These are phyloP conservation scores for Pachypanchax playfairii DNA, from an alignment of 2,113 vertebrate species.

Conservation along the genomic window DNA sequence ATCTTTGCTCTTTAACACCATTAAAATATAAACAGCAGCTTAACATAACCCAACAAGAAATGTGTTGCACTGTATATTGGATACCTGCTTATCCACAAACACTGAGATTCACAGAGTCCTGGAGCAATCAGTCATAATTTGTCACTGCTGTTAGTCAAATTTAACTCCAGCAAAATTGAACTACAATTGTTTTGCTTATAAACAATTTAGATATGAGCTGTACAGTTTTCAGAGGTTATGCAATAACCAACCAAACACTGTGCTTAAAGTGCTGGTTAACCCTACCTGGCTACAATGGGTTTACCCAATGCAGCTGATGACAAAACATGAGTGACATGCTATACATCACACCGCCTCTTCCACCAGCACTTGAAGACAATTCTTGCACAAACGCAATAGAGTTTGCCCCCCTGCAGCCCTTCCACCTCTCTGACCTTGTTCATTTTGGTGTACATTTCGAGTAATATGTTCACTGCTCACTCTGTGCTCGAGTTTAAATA, in stretches of 20 bases:
- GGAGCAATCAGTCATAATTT: not conserved
- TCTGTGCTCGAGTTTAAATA: not conserved
- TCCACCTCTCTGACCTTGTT: not conserved
- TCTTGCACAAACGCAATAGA: conserved; percentile 1
- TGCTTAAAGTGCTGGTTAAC: too few relatives aligned
- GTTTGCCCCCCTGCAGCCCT: not conserved
- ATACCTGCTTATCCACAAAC: not conserved
- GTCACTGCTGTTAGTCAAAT: too few relatives aligned
- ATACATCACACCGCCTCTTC: too few relatives aligned
- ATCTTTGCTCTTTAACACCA: not conserved
- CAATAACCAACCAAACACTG: too few relatives aligned
- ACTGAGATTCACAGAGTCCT: not conserved
- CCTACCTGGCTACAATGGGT: too few relatives aligned
- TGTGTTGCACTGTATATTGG: not conserved
- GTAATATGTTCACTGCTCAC: not conserved
- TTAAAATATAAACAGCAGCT: not conserved
- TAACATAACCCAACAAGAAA: not conserved
- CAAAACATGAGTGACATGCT: not conserved
- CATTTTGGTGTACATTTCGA: not conserved
- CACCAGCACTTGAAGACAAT: not conserved
- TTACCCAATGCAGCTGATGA: not conserved
- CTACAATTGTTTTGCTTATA: not conserved
- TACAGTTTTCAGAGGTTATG: too few relatives aligned
- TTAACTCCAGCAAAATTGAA: too few relatives aligned
- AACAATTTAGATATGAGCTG: not conserved